A percentile compares a stretch with the other conserved stretches of the same genome.
Conservation (phyloP, 2,113 vertebrate species). For the Harpagus bidentatus region DNA sequence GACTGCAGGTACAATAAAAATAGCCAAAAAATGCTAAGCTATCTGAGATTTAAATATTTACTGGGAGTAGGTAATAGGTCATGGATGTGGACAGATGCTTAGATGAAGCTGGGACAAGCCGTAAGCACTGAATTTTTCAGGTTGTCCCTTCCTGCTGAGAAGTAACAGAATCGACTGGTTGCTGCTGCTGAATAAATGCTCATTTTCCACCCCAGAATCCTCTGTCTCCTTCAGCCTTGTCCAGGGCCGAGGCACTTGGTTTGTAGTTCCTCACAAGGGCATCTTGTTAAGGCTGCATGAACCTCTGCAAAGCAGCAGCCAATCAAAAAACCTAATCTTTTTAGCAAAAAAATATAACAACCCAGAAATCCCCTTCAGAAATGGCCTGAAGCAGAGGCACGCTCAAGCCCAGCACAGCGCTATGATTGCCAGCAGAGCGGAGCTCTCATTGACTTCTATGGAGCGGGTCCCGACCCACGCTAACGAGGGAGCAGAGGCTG, state of each 20-base stretch:
- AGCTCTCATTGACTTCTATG: not conserved
- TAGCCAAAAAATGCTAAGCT: not conserved
- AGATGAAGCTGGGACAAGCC: not conserved
- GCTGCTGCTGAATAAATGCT: not conserved
- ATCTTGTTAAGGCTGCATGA: not conserved
- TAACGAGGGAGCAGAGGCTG: not conserved
- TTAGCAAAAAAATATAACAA: not conserved
- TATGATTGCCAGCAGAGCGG: not conserved
- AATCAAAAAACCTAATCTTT: not conserved
- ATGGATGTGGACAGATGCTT: not conserved
- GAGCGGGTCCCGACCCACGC: accelerated
- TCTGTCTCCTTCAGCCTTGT: not conserved
- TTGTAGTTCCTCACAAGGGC: not conserved
- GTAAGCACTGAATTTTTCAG: not conserved
- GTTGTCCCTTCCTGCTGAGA: not conserved
- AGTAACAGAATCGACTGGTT: not conserved
- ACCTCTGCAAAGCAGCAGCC: not conserved
- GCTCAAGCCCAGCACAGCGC: not conserved
- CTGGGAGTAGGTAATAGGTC: not conserved
- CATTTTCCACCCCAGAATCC: not conserved
- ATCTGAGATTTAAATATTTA: not conserved
- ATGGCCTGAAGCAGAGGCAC: not conserved
- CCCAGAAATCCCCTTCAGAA: not conserved
- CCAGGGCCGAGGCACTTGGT: accelerated
- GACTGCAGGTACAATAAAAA: not conserved